phyloP scores from a whole-genome alignment of 2,797 vertebrate species.

The Anniella stebbinsi region DNA sequence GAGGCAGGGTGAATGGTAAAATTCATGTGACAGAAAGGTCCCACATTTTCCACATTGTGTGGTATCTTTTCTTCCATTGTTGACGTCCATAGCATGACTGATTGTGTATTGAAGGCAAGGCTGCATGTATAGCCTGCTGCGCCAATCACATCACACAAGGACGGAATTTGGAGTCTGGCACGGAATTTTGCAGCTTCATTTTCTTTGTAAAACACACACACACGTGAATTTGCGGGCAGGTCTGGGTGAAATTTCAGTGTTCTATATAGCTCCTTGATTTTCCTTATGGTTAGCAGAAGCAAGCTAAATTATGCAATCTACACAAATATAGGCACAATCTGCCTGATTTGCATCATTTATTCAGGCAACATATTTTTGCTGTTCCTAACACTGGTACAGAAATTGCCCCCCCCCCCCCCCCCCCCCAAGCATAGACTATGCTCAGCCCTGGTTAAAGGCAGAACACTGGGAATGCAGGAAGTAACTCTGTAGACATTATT shows the following conservation, averaged over 20 bases:
- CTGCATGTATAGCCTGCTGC: no score
- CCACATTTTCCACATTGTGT: not conserved
- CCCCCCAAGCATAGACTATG: not conserved
- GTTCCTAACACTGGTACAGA: not conserved
- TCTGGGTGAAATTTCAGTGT: not conserved
- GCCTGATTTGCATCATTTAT: not conserved
- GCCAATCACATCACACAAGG: not conserved
- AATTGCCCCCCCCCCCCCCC: not conserved
- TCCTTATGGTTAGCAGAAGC: not conserved
- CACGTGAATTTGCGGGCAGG: not conserved
- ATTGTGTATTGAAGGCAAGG: not conserved
- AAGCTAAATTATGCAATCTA: not conserved
- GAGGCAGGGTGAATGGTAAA: not conserved
- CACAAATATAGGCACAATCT: not conserved
- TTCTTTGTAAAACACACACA: not conserved
- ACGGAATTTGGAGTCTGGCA: not conserved
- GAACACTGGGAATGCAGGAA: not conserved
- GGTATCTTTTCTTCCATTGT: not conserved
- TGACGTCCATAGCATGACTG: no score
- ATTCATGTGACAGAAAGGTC: not conserved
- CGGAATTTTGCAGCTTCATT: not conserved
- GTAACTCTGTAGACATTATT: not conserved
- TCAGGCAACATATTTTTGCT: not conserved
- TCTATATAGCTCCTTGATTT: no score
- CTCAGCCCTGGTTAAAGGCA: constrained; percentile 35